Percentiles rank a stretch among this genome's conserved stretches.
Conservation (phyloP, 2,797 vertebrate genomes). For the Crypturellus tataupa region DNA sequence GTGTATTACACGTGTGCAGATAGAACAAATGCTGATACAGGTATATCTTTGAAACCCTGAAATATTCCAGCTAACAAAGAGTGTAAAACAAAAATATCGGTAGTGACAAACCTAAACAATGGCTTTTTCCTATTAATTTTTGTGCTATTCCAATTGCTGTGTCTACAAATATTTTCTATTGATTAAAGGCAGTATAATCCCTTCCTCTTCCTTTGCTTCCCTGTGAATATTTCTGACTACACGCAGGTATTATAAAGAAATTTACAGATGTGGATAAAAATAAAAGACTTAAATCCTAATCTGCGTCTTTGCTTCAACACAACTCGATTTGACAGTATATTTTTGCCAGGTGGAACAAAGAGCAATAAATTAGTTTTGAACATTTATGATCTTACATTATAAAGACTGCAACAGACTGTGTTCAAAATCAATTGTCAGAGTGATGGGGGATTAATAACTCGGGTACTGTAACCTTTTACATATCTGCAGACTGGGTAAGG, state of each 20-base stretch:
- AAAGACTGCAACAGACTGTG: conserved; percentile 72
- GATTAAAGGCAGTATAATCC: background rate
- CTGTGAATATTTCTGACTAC: background rate
- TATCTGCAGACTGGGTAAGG: conserved; percentile 53
- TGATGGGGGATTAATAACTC: conserved; percentile 80
- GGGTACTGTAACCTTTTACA: conserved; percentile 71
- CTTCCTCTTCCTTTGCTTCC: background rate
- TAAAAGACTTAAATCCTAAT: conserved; percentile 33
- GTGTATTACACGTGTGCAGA: rapidly evolving
- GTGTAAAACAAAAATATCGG: background rate
- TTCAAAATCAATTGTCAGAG: conserved; percentile 80
- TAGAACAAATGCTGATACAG: background rate
- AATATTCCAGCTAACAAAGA: background rate
- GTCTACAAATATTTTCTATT: background rate
- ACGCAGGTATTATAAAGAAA: conserved; percentile 27
- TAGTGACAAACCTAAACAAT: background rate
- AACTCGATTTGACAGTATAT: conserved; percentile 60
- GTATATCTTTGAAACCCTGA: background rate
- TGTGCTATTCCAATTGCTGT: background rate
- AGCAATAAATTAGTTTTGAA: conserved; percentile 79
- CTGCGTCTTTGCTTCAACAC: conserved; percentile 41
- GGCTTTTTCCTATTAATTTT: background rate
- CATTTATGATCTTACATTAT: conserved; percentile 77
- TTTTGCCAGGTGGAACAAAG: conserved; percentile 77
- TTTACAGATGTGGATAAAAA: conserved; percentile 47